These are phyloP conservation scores for Gastracanthus pulcherrimus DNA, from an alignment of 2,888 invertebrate species.

Conservation along the genomic window DNA sequence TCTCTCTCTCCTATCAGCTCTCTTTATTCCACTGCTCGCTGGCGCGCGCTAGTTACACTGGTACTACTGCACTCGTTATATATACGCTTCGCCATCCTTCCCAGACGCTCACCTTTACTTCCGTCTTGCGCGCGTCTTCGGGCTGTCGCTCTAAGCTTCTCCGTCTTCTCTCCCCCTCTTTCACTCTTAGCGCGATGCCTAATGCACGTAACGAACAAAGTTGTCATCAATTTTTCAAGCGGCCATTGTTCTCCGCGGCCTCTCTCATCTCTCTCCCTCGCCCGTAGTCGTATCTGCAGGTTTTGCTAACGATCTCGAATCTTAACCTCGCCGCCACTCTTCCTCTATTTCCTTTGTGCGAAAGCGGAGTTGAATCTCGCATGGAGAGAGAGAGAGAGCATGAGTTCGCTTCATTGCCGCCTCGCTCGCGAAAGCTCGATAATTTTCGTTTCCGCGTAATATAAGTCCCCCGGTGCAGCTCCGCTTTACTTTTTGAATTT, in stretches of 20 bases:
- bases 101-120: not conserved
- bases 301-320: constrained; percentile 37
- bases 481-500: constrained; percentile 26
- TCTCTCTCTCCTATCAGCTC: not conserved
- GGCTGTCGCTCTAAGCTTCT: not conserved
- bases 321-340: constrained; percentile 16
- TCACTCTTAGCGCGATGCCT: constrained; percentile 45
- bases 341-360: constrained; percentile 9
- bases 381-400: too few species aligned
- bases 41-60: too few species aligned
- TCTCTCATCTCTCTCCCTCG: too few species aligned
- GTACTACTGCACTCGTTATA: too few species aligned
- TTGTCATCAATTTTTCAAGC: constrained; percentile 54
- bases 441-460: constrained; percentile 4
- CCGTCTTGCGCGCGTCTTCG: not conserved
- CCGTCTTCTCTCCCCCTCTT: constrained; percentile 12
- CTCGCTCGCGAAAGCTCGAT: constrained; percentile 20
- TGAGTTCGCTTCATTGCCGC: constrained; percentile 1
- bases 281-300: too few species aligned
- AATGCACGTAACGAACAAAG: constrained; percentile 49
- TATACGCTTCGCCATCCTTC: not conserved
- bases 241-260: constrained; percentile 44
- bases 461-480: not conserved
- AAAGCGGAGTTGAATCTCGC: too few species aligned
- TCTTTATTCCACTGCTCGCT: too few species aligned